Conservation (phyloP, 2,797 vertebrate species). For the Neosilurus mollespiculum region DNA sequence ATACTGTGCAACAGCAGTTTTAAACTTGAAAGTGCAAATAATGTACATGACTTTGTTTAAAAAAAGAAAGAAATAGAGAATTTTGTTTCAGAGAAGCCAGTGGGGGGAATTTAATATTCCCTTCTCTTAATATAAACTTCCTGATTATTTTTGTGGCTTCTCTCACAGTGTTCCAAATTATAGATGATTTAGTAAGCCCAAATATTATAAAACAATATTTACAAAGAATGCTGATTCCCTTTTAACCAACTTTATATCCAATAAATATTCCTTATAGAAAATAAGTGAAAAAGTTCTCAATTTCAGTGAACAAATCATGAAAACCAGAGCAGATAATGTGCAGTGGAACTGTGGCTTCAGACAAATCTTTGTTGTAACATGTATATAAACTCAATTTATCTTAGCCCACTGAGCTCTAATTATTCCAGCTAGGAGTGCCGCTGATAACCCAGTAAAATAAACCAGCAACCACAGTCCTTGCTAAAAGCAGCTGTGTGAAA, state of each 20-base stretch:
- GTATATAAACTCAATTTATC: slow-evolving; percentile 1
- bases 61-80: neutral
- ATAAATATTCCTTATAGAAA: neutral
- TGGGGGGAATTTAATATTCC: slow-evolving; percentile 1
- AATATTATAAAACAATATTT: neutral
- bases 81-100: neutral
- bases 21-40: neutral
- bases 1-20: neutral
- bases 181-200: neutral
- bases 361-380: neutral
- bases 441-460: slow-evolving; percentile 14
- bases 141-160: neutral
- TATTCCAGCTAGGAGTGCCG: slow-evolving; percentile 6
- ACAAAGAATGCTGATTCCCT: neutral
- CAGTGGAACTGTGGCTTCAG: neutral
- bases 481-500: slow-evolving; percentile 7
- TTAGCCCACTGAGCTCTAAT: neutral
- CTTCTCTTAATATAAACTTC: no score
- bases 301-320: neutral
- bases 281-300: neutral
- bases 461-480: neutral
- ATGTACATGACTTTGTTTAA: neutral
- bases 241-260: neutral
- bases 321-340: neutral
- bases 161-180: neutral